Evolutionary conservation across 2,888 invertebrate species (phyloP).

Genomic region (Ochropacha duplaris): DNA sequence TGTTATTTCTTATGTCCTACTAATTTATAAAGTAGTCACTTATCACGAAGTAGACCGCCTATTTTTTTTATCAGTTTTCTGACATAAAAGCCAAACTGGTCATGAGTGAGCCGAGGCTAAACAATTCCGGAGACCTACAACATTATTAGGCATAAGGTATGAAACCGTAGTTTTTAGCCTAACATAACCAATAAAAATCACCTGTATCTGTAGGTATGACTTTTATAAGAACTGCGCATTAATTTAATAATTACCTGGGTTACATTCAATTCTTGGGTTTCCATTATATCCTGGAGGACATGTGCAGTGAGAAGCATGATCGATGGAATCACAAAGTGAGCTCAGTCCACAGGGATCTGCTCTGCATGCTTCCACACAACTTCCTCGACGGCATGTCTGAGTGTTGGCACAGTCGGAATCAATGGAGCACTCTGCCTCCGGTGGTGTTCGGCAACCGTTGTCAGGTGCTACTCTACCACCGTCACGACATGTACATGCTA

Average conservation of each 20-base stretch:
- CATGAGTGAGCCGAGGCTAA: too few relatives aligned
- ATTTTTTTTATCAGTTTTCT: too few relatives aligned
- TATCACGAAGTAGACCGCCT: too few relatives aligned
- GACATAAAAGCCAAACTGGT: too few relatives aligned
- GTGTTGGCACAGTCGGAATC: constrained; percentile 89
- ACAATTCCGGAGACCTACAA: too few relatives aligned
- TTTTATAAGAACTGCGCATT: background rate
- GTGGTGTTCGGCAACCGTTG: constrained; percentile 86
- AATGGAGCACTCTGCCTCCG: constrained; percentile 85
- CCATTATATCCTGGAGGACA: constrained; percentile 91
- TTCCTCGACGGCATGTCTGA: constrained; percentile 89
- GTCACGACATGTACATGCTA: constrained; percentile 93
- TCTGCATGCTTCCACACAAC: constrained; percentile 90
- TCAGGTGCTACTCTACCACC: constrained; percentile 89
- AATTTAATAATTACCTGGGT: constrained; percentile 69
- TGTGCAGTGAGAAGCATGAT: constrained; percentile 89
- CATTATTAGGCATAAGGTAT: too few relatives aligned
- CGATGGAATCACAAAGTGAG: constrained; percentile 89
- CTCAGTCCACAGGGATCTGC: constrained; percentile 91
- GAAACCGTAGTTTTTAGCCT: too few relatives aligned
- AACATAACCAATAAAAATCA: too few relatives aligned
- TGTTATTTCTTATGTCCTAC: too few relatives aligned
- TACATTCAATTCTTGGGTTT: constrained; percentile 91
- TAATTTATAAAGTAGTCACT: too few relatives aligned
- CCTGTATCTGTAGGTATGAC: background rate